phyloP scores from a whole-genome alignment of 2,888 invertebrate genomes.

The Drosophila setosimentum region DNA sequence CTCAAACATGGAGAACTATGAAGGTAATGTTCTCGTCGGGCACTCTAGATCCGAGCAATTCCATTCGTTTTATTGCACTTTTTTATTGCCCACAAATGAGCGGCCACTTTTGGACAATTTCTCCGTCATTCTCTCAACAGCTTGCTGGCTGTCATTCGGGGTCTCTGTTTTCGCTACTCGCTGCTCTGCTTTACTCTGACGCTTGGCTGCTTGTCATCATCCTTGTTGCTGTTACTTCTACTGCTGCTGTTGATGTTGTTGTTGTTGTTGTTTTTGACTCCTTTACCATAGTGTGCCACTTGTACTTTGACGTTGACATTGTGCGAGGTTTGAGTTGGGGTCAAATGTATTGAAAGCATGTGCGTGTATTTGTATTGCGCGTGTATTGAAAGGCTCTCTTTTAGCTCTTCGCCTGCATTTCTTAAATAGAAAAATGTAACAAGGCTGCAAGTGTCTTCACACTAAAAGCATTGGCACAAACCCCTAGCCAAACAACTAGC shows the following conservation, averaged over 20 bases:
- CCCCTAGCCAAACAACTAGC: conserved; percentile 10
- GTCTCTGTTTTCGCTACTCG: conserved; percentile 21
- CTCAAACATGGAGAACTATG: fast-evolving
- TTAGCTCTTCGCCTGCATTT: conserved; percentile 33
- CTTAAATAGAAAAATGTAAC: conserved; percentile 67
- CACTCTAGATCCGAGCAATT: background rate
- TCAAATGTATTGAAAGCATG: conserved; percentile 14
- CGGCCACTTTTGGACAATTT: conserved; percentile 40
- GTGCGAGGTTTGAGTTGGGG: conserved; percentile 24
- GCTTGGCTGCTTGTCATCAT: conserved; percentile 29
- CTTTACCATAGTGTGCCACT: conserved; percentile 72
- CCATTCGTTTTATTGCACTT: conserved; percentile 11
- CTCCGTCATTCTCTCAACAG: conserved; percentile 35
- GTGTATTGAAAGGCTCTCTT: conserved; percentile 57
- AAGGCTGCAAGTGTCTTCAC: conserved; percentile 55
- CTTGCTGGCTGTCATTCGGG: conserved; percentile 45
- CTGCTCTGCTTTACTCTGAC: conserved; percentile 12
- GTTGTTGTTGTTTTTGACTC: conserved; percentile 47
- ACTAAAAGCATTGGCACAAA: conserved; percentile 68
- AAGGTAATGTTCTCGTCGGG: background rate
- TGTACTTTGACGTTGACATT: conserved; percentile 80
- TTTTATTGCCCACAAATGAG: conserved; percentile 20
- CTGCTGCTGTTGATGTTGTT: conserved; percentile 15
- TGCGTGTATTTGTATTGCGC: conserved; percentile 33
- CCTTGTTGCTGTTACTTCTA: background rate